These are phyloP conservation scores for Ictalurus furcatus DNA, from an alignment of 2,113 vertebrate species.

Conservation along the genomic window DNA sequence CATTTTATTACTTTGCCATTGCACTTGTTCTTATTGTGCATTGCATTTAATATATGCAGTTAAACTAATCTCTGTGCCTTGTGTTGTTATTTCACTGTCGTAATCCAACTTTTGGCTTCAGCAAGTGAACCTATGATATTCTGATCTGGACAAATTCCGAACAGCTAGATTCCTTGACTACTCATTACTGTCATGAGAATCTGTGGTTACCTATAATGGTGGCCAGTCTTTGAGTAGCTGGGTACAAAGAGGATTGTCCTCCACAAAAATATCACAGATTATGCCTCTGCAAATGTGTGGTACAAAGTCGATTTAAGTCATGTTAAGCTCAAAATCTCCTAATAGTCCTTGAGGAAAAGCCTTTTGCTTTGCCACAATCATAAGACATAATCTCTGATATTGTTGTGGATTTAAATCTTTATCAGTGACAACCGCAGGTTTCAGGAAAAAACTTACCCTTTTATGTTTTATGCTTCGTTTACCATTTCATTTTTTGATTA, in stretches of 20 bases:
- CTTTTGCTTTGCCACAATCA: background rate
- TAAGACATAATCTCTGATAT: background rate
- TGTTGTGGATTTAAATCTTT: background rate
- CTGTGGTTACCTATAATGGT: too few species aligned
- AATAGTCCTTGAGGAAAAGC: conserved; percentile 3
- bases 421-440: background rate
- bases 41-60: too few species aligned
- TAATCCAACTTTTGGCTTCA: too few species aligned
- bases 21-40: too few species aligned
- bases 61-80: too few species aligned
- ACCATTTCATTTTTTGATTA: background rate
- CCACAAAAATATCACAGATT: background rate
- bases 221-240: too few species aligned
- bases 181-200: too few species aligned
- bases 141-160: too few species aligned
- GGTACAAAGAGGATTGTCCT: background rate
- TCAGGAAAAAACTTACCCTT: background rate
- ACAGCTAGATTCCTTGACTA: too few species aligned
- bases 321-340: background rate
- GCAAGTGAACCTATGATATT: too few species aligned
- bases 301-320: background rate
- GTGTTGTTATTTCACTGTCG: too few species aligned
- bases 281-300: background rate
- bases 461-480: background rate
- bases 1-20: too few species aligned